Evolutionary conservation across 2,888 invertebrate genomes (phyloP).

Genomic region (Ochropleura plecta): DNA sequence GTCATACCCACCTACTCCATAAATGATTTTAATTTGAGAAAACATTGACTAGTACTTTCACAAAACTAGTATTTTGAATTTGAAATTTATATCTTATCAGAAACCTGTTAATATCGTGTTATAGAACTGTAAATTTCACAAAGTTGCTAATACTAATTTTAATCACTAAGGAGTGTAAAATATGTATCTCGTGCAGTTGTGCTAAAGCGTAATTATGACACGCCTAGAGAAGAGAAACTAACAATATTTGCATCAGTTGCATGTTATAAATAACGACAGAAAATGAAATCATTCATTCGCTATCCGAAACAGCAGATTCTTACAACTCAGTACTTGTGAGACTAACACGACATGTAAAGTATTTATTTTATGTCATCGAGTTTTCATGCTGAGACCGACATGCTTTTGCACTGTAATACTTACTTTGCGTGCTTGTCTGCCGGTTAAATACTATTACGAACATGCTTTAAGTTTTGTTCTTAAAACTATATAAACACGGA

Average conservation of each 20-base stretch:
- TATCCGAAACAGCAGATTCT: conserved; percentile 1
- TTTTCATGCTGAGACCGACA: background rate
- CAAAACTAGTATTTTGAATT: conserved; percentile 52
- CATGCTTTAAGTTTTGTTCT: background rate
- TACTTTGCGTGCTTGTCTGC: background rate
- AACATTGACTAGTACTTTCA: conserved; percentile 53
- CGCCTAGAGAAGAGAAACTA: conserved; percentile 46
- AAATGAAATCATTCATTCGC: conserved; percentile 25
- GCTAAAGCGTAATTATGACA: conserved; percentile 32
- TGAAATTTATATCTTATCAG: conserved; percentile 42
- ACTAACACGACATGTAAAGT: background rate
- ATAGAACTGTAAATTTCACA: conserved; percentile 40
- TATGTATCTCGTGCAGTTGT: conserved; percentile 54
- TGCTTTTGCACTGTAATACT: background rate
- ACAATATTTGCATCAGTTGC: conserved; percentile 28
- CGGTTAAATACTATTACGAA: background rate
- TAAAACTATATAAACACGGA: background rate
- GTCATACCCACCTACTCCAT: conserved; percentile 49
- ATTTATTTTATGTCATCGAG: background rate
- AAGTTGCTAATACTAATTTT: conserved; percentile 33
- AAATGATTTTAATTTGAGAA: conserved; percentile 56
- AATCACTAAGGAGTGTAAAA: conserved; percentile 45
- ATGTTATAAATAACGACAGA: background rate
- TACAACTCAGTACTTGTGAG: background rate
- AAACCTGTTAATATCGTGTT: conserved; percentile 48